phyloP scores from a whole-genome alignment of 2,888 invertebrate genomes.

The Andrena minutula region DNA sequence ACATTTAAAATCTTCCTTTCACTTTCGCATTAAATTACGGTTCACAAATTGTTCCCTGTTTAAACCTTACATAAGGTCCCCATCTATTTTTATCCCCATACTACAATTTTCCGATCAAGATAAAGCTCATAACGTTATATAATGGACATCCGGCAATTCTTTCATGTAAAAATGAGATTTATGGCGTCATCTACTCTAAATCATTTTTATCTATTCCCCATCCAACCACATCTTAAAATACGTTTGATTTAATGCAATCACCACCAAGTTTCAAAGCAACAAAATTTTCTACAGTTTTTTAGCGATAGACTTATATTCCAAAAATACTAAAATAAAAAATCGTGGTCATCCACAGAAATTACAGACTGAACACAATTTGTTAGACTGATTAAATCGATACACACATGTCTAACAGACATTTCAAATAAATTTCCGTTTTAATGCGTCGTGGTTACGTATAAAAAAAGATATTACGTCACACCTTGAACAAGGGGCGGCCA shows the following conservation, averaged over 20 bases:
- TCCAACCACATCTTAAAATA: not conserved
- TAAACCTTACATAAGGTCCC: not conserved
- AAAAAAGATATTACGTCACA: conserved; percentile 6
- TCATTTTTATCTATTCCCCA: not conserved
- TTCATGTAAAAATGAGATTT: not conserved
- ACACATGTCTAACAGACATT: not conserved
- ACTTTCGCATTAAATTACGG: not conserved
- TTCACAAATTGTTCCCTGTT: not conserved
- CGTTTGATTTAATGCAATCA: not conserved
- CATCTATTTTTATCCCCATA: not conserved
- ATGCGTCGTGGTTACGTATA: not conserved
- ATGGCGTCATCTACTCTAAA: not conserved
- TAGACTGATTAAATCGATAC: no score
- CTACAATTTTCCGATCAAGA: not conserved
- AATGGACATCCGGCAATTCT: not conserved
- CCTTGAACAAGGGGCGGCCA: not conserved
- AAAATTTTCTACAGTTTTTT: not conserved
- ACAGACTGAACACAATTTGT: no score
- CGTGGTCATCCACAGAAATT: no score
- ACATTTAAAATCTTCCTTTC: no score
- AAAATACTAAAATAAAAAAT: no score
- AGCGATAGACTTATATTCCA: no score
- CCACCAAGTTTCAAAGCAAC: not conserved
- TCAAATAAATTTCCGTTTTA: not conserved
- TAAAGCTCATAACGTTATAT: not conserved